Evolutionary conservation across 1,140 invertebrate genomes (phyloP), one percentile per base, ranked within the genome.

Genomic region (Paracyclopina nana): DNA sequence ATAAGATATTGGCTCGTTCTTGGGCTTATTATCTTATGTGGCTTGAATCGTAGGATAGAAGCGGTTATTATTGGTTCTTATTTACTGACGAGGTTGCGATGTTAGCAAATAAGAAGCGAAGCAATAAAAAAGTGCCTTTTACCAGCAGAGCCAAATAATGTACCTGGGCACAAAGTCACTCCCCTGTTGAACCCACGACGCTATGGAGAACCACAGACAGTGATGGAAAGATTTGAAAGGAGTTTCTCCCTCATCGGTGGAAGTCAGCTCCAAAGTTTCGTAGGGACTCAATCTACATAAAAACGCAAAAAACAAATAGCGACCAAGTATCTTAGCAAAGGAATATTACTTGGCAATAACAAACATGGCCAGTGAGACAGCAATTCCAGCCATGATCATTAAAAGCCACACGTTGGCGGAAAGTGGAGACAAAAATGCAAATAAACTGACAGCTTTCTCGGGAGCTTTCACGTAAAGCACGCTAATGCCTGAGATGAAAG

Each of bases 181-280:
- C 67, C 83, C 82, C 74, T 84, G 80, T 72, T 85, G 81, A 81
- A 87, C 85, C 62, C 86, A 74, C 58, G 79, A 80, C 57, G 81
- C 81, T 64, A 83, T 79, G 66, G 80, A 81, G 70, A 84, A 84
- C 81, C 81, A 85, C 57, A 85, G 72, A 61, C 78, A 76, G 70
- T 69, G 68, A 60, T 69, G 29, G 56, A 60, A 18, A 55, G 58
- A 54, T 57, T 52, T 0, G 57, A 52, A 52, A 48, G 50, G 50
- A 11, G 31, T 45, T 22, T 14, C 20, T 4, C 50, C 50, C n/a
- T 52, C 50, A 18, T 25, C n/a, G 25, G 38, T 11, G 18, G 6
- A 29, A 4, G 22, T 25, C n/a, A 52, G 57, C n/a, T 53, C 61
- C 1, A 50, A 46, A 66, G 68, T 70, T 57, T 68, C 67, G 30